Conservation (phyloP, 1,140 invertebrate species). For the Orchestia grillus region DNA sequence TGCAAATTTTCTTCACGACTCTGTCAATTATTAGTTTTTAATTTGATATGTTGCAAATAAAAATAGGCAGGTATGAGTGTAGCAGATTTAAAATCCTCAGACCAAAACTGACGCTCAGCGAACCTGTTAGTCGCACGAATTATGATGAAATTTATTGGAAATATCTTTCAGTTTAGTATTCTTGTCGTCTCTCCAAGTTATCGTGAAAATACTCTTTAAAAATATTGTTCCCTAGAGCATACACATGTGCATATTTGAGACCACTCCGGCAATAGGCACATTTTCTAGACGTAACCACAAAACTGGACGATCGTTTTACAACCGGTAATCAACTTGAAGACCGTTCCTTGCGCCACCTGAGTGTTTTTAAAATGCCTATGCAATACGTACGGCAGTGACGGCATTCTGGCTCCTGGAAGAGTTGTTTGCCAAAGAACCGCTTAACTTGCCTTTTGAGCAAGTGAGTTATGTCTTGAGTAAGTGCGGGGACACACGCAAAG, state of each 20-base stretch:
- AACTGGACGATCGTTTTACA: not conserved
- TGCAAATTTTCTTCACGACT: too few species aligned
- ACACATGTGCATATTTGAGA: not conserved
- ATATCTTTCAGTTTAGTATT: too few species aligned
- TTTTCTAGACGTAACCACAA: not conserved
- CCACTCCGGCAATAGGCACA: not conserved
- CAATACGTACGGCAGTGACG: not conserved
- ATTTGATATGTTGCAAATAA: too few species aligned
- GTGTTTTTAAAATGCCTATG: not conserved
- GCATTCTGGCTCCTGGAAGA: not conserved
- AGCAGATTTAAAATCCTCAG: too few species aligned
- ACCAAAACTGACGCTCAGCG: too few species aligned
- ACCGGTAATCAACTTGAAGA: not conserved
- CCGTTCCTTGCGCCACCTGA: not conserved
- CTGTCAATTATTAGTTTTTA: too few species aligned
- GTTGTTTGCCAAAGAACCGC: not conserved
- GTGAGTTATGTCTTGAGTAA: not conserved
- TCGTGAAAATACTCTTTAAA: not conserved
- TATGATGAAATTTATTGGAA: too few species aligned
- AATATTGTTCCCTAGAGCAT: not conserved
- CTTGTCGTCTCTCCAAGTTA: not conserved
- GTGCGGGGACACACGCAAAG: not conserved
- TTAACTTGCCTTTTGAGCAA: not conserved
- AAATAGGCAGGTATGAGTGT: too few species aligned
- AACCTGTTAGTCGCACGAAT: too few species aligned